Base-by-base conservation (phyloP, 2,113 vertebrate species). In the Syrmaticus mikado region DNA sequence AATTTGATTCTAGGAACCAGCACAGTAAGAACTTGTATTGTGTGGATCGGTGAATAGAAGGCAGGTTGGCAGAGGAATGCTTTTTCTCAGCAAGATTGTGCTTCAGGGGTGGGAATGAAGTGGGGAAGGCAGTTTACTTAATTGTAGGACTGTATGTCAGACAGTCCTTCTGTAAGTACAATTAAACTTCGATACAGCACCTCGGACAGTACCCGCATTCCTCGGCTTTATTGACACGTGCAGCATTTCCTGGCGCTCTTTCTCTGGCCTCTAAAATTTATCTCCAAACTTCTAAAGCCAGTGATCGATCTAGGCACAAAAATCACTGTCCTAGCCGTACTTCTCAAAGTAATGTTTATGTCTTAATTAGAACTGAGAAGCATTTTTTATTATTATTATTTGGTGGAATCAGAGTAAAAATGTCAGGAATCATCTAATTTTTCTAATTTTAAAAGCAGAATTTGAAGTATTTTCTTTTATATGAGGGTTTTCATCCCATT, bases 1-100 rank as follows among this genome's bases (percentile, higher is more conserved):
- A 28, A 71, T 38, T 28, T 38, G 36, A 36, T 27, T 25, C 22
- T 36, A 18, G 36, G 17, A 36, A 28, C n/a, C 11, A 20, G 11
- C 4, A 34, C 4, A 27, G 18, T 4, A 7, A 6, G 20, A 13
- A 1, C 0, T 11, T 4, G 6, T 13, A 21, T 8, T 24, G 24
- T 8, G 7, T 22, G n/a, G 34, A 28, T 11, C 2, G 32, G 8
- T 11, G 57, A 11, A 1, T 1, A 45, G 64, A 20, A 57, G 9
- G 10, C 19, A 40, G 38, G 25, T 28, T 64, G 14, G 65, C 10
- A n/a, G 41, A n/a, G 20, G 41, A 67, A 67, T n/a, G 64, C 28
- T 15, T 28, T 66, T 38, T 25, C 28, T 38, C 67, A 41, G 13
- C 20, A n/a, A 25, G 48, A 27, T 12, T 21, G 38, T 25, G 34